Evolutionary conservation across 2,888 invertebrate species (phyloP).

Genomic region (Esperia sulphurella): DNA sequence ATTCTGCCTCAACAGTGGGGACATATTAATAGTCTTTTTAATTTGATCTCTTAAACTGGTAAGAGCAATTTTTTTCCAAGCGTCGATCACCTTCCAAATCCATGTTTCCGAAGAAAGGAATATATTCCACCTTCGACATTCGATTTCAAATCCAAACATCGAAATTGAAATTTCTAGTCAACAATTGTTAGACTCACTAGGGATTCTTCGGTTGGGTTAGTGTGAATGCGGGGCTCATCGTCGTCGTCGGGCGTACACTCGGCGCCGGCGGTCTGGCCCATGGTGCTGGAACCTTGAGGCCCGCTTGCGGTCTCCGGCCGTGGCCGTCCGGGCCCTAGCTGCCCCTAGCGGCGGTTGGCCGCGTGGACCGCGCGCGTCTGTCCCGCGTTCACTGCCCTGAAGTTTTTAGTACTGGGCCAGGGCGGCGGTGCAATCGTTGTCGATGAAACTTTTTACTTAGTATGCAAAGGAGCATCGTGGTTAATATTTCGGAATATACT

Average conservation of each 20-base stretch:
- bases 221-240: conserved; percentile 73
- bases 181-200: conserved; percentile 59
- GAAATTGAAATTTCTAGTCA: not conserved
- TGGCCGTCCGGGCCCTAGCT: conserved; percentile 10
- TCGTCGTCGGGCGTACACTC: conserved; percentile 74
- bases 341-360: conserved; percentile 58
- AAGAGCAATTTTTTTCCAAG: too few relatives aligned
- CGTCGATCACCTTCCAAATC: too few relatives aligned
- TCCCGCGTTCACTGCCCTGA: conserved; percentile 63
- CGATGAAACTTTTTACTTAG: not conserved
- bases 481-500: too few relatives aligned
- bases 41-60: too few relatives aligned
- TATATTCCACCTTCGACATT: too few relatives aligned
- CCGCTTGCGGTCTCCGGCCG: not conserved
- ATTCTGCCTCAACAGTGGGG: too few relatives aligned
- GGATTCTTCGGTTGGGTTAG: conserved; percentile 72
- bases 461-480: too few relatives aligned
- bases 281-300: conserved; percentile 29
- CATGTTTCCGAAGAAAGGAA: too few relatives aligned
- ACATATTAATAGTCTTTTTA: too few relatives aligned
- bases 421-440: conserved; percentile 17
- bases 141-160: too few relatives aligned
- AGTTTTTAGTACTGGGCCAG: conserved; percentile 32
- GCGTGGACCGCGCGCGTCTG: conserved; percentile 71
- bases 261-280: conserved; percentile 77